Percentiles rank a stretch among this genome's conserved stretches.
Evolutionary conservation across 2,888 invertebrate species (phyloP).

Genomic region (Romanomermis culicivorax): DNA sequence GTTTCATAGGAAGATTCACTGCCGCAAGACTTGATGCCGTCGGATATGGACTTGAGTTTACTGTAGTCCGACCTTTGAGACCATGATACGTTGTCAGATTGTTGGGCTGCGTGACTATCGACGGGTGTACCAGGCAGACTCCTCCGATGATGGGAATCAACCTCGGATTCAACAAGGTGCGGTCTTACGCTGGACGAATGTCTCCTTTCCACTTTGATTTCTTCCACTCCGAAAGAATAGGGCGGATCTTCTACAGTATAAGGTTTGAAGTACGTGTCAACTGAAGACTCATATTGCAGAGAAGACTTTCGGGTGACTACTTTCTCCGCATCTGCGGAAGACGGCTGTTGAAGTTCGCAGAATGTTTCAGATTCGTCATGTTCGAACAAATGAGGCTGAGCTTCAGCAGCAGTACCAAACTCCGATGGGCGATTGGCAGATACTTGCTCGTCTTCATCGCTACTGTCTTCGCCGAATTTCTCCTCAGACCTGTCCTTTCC

Average conservation of each 20-base stretch:
- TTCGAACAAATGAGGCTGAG: not conserved
- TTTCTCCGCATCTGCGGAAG: too few species aligned
- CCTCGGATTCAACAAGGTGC: too few species aligned
- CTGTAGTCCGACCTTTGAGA: not conserved
- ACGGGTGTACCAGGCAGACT: too few species aligned
- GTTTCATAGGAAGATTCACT: constrained; percentile 1
- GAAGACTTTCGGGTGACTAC: not conserved
- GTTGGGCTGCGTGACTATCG: too few species aligned
- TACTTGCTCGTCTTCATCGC: not conserved
- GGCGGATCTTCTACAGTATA: not conserved
- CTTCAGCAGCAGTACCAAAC: too few species aligned
- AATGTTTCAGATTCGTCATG: not conserved
- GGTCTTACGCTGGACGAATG: too few species aligned
- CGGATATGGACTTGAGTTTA: not conserved
- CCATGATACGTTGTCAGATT: too few species aligned
- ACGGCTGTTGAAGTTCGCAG: too few species aligned
- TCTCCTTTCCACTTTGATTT: too few species aligned
- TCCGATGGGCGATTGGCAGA: too few species aligned
- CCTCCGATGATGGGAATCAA: not conserved
- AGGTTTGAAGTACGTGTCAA: not conserved
- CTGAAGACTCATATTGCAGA: not conserved
- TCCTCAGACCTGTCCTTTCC: not conserved
- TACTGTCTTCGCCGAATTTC: not conserved
- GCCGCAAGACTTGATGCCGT: not conserved
- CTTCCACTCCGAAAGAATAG: not conserved